Conservation (phyloP, 92 coral and sea anemone genomes). For the Paramuricea clavata region DNA sequence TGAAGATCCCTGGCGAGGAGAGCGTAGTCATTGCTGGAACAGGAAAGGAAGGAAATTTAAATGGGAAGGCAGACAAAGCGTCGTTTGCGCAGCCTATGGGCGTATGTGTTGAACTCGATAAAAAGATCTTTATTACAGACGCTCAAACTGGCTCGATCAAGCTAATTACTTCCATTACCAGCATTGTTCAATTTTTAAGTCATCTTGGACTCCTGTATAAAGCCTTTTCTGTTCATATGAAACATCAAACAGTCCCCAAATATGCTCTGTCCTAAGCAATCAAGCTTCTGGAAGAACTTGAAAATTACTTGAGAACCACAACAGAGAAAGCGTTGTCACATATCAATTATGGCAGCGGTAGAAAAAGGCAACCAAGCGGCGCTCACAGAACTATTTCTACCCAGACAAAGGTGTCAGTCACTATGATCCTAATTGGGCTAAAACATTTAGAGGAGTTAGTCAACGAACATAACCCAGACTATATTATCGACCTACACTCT, state of each 20-base stretch:
- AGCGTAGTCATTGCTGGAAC: conserved; percentile 62
- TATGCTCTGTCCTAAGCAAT: conserved; percentile 59
- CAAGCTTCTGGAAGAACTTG: conserved; percentile 64
- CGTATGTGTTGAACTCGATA: conserved; percentile 67
- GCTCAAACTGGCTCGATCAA: conserved; percentile 65
- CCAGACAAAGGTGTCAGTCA: conserved; percentile 55
- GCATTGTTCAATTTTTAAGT: conserved; percentile 46
- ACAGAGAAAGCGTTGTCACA: too few species aligned
- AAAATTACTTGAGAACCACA: conserved; percentile 41
- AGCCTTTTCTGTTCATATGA: conserved; percentile 61
- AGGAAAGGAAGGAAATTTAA: conserved; percentile 59
- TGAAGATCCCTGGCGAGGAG: conserved; percentile 42
- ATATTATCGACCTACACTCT: conserved; percentile 51
- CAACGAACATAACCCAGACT: conserved; percentile 54
- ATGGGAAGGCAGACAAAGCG: conserved; percentile 68
- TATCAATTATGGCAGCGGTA: not conserved
- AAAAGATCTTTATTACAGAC: conserved; percentile 63
- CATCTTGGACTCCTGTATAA: conserved; percentile 59
- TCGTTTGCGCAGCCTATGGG: conserved; percentile 74
- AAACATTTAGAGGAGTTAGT: conserved; percentile 40
- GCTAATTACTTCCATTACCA: conserved; percentile 48
- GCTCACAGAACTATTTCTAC: conserved; percentile 51
- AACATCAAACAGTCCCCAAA: conserved; percentile 56
- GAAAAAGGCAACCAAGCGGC: conserved; percentile 37
- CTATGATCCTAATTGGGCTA: conserved; percentile 62